Conservation (phyloP, 2,113 vertebrate genomes). For the Phaetusa simplex region DNA sequence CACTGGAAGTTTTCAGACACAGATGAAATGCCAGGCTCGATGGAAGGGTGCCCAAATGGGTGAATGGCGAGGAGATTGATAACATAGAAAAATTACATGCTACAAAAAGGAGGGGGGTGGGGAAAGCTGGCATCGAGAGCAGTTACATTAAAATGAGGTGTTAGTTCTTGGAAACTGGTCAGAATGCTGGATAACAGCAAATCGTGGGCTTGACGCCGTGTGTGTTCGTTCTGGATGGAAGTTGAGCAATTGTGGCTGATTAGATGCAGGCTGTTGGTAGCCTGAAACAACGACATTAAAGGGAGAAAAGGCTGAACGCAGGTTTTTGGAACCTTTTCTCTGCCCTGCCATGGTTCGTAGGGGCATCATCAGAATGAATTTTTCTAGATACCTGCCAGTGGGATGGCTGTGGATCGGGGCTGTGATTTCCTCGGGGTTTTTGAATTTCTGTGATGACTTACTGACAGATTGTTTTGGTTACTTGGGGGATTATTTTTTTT, state of each 20-base stretch:
- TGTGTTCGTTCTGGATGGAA: neutral
- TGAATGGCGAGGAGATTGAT: neutral
- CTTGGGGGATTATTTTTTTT: neutral
- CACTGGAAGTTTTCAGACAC: neutral
- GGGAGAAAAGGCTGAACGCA: neutral
- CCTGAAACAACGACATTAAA: neutral
- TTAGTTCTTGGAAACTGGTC: neutral
- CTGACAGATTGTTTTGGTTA: neutral
- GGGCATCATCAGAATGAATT: neutral
- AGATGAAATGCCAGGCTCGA: neutral
- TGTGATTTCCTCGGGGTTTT: neutral
- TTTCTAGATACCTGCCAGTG: neutral
- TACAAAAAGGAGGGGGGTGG: neutral
- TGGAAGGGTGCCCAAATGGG: neutral
- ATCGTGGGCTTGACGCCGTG: neutral
- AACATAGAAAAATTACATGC: neutral
- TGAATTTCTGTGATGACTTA: neutral
- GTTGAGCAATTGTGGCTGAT: neutral
- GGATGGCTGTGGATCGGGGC: neutral
- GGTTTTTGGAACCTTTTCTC: neutral
- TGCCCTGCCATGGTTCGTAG: neutral
- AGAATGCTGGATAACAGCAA: neutral
- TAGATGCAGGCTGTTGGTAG: neutral
- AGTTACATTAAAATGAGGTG: neutral
- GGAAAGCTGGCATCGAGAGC: neutral